Base-by-base conservation (phyloP, 64 coral and sea anemone genomes). In the Montipora sp. region DNA sequence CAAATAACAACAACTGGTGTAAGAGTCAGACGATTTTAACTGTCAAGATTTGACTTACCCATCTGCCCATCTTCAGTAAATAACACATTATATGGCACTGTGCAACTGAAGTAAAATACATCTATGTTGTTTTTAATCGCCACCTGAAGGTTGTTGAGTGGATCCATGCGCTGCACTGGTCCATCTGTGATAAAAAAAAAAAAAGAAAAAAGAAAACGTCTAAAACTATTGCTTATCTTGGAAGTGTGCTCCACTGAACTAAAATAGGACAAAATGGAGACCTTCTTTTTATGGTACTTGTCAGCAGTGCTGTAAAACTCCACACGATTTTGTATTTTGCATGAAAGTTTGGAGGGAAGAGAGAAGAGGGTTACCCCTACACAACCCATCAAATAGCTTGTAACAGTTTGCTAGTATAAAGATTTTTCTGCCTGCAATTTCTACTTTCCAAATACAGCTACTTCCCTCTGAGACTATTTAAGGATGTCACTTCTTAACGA, bases 91-190 rank as follows among this genome's bases (percentile, higher is more conserved):
- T 93, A 85, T 45, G 91, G 91, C 4, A 96, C 80, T 10, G 73
- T 13, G 20, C 84, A 89, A 66, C 95, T 96, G 88, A 96, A 96
- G 95, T 96, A 96, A 80, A 96, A 96, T 23, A 96, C 77, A 80
- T 96, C 95, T 12, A 96, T 61, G 14, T 87, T 93, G 83, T 96
- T 96, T 80, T 96, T 96, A 13, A 96, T 23, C 4, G 95, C 95
- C 44, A 96, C 90, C 18, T 96, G 95, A 19, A 96, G 68, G 81
- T 93, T 96, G 23, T 80, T 96, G 1, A 96, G 45, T 3, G 95
- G 95, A 55, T 96, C 95, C 97, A 99, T 99, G 4, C 97, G 84
- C 23, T 94, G 97, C 18, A 99, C 94, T 19, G 59, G 48, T 20
- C 92, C 92, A 60, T 49, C 87, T 90, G 22, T 8, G 44, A 63